phyloP scores from a whole-genome alignment of 2,113 vertebrate genomes.

The Gopherus evgoodei region DNA sequence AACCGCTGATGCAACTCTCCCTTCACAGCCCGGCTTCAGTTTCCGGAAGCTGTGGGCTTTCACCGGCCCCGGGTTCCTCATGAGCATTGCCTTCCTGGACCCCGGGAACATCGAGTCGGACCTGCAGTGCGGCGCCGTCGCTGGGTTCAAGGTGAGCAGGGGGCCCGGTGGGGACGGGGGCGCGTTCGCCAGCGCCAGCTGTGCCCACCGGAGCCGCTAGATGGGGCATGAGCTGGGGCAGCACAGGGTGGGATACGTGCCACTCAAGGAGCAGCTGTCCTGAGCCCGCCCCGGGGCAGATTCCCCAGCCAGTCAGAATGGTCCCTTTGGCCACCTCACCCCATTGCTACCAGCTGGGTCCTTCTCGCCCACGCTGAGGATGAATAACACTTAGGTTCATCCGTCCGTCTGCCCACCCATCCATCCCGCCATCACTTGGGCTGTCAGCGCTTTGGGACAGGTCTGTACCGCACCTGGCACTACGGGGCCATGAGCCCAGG shows the following conservation, averaged over 20 bases:
- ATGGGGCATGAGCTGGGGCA: neutral
- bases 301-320: neutral
- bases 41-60: constrained; percentile 85
- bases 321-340: too few relatives aligned
- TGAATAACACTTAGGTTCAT: neutral
- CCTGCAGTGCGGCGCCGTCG: constrained; percentile 79
- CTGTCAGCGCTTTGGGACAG: neutral
- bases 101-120: constrained; percentile 85
- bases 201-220: neutral
- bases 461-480: neutral
- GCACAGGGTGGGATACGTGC: neutral
- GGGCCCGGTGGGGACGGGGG: neutral
- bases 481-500: neutral
- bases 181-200: neutral
- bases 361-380: neutral
- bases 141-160: constrained; percentile 81
- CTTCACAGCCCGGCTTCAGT: constrained; percentile 78
- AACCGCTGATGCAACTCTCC: neutral
- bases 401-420: neutral
- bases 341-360: neutral
- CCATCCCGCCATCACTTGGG: neutral
- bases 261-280: neutral
- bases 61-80: constrained; percentile 84
- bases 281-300: neutral
- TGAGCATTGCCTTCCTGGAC: constrained; percentile 88